These are phyloP conservation scores for Spodoptera littoralis DNA, from an alignment of 2,888 invertebrate species.

Conservation along the genomic window DNA sequence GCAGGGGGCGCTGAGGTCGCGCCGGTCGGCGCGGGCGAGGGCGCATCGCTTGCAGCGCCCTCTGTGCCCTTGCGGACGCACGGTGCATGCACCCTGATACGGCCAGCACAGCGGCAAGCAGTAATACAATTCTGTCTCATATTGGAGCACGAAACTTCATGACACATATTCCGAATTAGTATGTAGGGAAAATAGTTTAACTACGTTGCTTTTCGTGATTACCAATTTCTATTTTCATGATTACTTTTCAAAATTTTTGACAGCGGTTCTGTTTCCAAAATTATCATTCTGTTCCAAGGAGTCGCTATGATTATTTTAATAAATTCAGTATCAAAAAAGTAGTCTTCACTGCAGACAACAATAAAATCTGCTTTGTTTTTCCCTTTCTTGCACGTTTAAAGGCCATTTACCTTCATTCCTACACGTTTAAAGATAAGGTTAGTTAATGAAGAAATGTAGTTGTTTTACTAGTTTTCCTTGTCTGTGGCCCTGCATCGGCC, in stretches of 20 bases:
- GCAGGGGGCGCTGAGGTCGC: conserved; percentile 52
- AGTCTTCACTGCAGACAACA: not conserved
- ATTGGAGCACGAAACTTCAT: not conserved
- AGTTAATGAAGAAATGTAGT: conserved; percentile 34
- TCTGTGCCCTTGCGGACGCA: conserved; percentile 74
- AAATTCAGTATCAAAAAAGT: not conserved
- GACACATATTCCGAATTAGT: too few species aligned
- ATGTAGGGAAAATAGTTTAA: conserved; percentile 5
- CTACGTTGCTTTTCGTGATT: conserved; percentile 3
- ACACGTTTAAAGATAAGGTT: conserved; percentile 33
- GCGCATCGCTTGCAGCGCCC: conserved; percentile 69
- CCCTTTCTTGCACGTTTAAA: conserved; percentile 15
- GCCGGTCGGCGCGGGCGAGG: conserved; percentile 62
- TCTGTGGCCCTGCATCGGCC: conserved; percentile 44
- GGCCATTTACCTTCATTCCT: conserved; percentile 33
- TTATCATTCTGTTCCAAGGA: too few species aligned
- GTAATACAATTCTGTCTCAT: conserved; percentile 22
- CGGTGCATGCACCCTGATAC: conserved; percentile 79
- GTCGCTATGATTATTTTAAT: too few species aligned
- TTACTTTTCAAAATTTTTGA: too few species aligned
- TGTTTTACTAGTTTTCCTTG: conserved; percentile 48
- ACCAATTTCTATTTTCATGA: not conserved
- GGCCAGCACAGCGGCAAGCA: conserved; percentile 18
- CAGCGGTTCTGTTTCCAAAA: too few species aligned
- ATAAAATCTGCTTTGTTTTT: conserved; percentile 12